Evolutionary conservation across 2,888 invertebrate species (phyloP), one percentile per base, ranked within the genome.

Genomic region (Melanostoma mellinum): DNA sequence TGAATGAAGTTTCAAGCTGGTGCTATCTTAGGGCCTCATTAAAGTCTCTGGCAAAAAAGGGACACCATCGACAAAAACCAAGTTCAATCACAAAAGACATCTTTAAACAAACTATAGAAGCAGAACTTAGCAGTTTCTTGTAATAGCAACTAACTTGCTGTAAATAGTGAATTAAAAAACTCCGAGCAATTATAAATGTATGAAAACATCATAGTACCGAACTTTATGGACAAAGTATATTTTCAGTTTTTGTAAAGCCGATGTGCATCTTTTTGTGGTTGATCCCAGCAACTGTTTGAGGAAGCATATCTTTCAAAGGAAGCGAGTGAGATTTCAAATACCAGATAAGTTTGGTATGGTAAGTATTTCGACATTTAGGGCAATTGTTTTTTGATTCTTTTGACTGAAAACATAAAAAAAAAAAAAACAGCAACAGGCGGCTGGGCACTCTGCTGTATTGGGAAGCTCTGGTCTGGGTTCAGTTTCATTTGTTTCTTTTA

Each of bases 361-460:
- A 78, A 73, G 74, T 78, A 71, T 78, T 52, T 73, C 74, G 63
- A 65, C 56, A 69, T 52, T 61, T 78, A 74, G 71, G 68, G 69
- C 73, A 58, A 74, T 84, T 84, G 82, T 84, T 84, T 78, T 79
- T n/a, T n/a, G 74, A 74, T 71, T 38, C 58, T 74, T 74, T 63
- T 71, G 67, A 69, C 30, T 3, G 3, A 44, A 9, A 32, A 48
- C 35, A 78, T 48, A 78, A 79, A 74, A 61, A 68, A 61, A 53
- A 78, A 79, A 74, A 61, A 68, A 61, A 33, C 61, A 75, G 33
- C 61, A 53, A 40, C 4, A 30, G 42, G 10, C 9, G 35, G 48
- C 50, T 67, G 46, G 5, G 20, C 46, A 32, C 8, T 44, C 4
- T 20, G 20, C n/a, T 20, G 33, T 10, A 10, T 32, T 9, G 32